Evolutionary conservation across 2,113 vertebrate genomes (phyloP).

Genomic region (Psittacula cyanocephala): DNA sequence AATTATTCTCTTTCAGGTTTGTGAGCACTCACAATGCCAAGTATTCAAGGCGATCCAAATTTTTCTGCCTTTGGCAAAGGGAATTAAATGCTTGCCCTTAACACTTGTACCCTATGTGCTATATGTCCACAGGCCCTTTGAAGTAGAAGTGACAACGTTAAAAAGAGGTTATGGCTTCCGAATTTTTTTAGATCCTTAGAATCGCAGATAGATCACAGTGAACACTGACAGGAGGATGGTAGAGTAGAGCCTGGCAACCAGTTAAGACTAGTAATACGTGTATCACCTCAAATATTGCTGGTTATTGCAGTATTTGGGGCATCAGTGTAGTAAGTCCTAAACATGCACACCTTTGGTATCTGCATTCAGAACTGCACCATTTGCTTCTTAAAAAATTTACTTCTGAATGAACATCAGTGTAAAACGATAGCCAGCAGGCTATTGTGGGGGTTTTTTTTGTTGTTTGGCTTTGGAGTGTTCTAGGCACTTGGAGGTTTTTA

Average conservation of each 20-base stretch:
- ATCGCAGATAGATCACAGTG: not conserved
- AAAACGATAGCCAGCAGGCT: not conserved
- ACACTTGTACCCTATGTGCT: not conserved
- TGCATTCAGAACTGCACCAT: not conserved
- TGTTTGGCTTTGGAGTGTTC: not conserved
- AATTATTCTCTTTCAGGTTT: conserved; percentile 60
- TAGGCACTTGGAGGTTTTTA: not conserved
- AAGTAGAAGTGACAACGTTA: not conserved
- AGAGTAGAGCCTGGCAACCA: not conserved
- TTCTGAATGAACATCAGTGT: not conserved
- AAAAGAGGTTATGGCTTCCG: not conserved
- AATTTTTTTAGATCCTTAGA: not conserved
- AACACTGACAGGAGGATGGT: not conserved
- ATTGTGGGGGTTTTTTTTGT: rapidly evolving
- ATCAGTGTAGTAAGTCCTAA: not conserved
- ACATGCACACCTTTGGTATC: not conserved
- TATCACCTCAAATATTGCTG: not conserved
- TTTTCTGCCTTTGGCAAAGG: conserved; percentile 6
- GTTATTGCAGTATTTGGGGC: not conserved
- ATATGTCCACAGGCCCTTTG: not conserved
- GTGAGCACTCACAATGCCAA: not conserved
- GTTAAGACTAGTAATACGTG: not conserved
- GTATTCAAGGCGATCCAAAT: conserved; percentile 29
- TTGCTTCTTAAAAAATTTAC: not conserved
- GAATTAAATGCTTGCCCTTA: not conserved